Evolutionary conservation across 2,113 vertebrate genomes (phyloP).

Genomic region (Phocoena phocoena): DNA sequence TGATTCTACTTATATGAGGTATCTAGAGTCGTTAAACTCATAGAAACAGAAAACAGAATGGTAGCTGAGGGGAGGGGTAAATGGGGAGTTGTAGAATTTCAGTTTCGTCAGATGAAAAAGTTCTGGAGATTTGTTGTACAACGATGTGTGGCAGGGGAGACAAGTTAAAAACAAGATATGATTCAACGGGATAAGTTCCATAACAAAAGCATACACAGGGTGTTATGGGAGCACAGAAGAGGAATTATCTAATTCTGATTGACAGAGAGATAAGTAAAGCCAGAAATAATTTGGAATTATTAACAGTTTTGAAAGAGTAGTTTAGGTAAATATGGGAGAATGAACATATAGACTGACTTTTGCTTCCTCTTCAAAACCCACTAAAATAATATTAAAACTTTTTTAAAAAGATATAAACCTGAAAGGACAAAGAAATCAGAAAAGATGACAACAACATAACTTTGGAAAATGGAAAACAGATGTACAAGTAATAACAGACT

Average conservation of each 20-base stretch:
- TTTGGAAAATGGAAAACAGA: not conserved
- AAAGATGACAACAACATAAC: not conserved
- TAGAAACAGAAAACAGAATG: not conserved
- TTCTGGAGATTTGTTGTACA: not conserved
- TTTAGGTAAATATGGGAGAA: not conserved
- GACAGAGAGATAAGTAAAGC: not conserved
- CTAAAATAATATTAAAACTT: not conserved
- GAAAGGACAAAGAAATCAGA: not conserved
- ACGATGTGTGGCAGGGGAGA: not conserved
- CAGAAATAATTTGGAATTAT: slow-evolving; percentile 14
- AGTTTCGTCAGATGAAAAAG: not conserved
- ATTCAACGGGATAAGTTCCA: not conserved
- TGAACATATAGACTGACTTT: not conserved
- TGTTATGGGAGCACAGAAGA: not conserved
- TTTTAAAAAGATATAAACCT: not conserved
- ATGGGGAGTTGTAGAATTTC: not conserved
- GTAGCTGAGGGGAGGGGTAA: not conserved
- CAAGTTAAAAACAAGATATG: slow-evolving; percentile 2
- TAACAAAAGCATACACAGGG: not conserved
- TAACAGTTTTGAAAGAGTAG: not conserved
- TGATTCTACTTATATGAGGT: not conserved
- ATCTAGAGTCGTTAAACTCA: not conserved
- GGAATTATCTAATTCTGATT: not conserved
- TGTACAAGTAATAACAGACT: not conserved
- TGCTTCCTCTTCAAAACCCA: not conserved